phyloP scores from a whole-genome alignment of 1,140 invertebrate genomes.

The Pomacea maculata region DNA sequence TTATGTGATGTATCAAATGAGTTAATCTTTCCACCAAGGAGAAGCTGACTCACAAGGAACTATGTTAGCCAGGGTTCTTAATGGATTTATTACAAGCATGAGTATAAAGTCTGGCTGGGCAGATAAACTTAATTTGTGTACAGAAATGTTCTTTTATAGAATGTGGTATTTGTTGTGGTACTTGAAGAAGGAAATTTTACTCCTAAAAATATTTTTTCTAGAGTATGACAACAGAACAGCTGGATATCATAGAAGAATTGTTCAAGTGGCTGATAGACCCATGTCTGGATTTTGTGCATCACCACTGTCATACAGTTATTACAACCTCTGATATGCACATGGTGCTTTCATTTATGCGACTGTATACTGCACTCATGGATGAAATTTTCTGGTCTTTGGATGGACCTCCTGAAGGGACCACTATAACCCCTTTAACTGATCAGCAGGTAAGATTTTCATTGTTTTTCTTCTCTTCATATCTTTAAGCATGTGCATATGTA shows the following conservation, averaged over 20 bases:
- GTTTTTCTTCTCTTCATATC: neutral
- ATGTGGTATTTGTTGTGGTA: no score
- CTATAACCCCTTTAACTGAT: slow-evolving; percentile 32
- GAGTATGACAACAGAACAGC: slow-evolving; percentile 40
- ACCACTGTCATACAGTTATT: slow-evolving; percentile 79
- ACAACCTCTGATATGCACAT: slow-evolving; percentile 84
- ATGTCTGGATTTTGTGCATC: slow-evolving; percentile 61
- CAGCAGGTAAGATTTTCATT: slow-evolving; percentile 50
- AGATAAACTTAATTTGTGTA: no score
- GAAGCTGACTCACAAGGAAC: no score
- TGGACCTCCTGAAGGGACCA: slow-evolving; percentile 21
- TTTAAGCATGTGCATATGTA: slow-evolving; percentile 1
- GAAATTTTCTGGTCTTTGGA: slow-evolving; percentile 50
- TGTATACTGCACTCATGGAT: slow-evolving; percentile 62
- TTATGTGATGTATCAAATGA: no score
- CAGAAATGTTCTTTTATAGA: no score
- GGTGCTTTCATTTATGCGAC: slow-evolving; percentile 57
- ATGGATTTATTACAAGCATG: no score
- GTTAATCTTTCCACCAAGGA: no score
- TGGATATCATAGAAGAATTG: slow-evolving; percentile 40
- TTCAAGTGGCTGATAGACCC: slow-evolving; percentile 66
- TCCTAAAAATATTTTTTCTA: slow-evolving; percentile 1
- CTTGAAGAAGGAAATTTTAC: no score
- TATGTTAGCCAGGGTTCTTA: no score
- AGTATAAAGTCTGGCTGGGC: no score